Conservation (phyloP, 2,888 invertebrate species). For the Caprella mutica region DNA sequence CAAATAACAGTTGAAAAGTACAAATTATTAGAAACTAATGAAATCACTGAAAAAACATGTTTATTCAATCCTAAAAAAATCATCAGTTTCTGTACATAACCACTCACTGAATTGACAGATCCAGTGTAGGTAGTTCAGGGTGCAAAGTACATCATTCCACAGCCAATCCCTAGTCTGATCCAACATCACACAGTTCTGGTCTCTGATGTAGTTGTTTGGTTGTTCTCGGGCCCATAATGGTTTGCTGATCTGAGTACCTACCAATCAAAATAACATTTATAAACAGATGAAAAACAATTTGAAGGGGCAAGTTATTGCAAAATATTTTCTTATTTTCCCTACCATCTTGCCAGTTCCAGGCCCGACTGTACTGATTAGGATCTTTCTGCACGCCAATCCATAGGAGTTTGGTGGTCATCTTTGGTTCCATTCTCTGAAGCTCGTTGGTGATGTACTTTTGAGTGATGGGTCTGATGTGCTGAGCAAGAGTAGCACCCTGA, state of each 20-base stretch:
- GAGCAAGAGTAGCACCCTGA: conserved; percentile 23
- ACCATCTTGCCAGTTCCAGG: conserved; percentile 33
- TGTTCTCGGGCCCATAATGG: conserved; percentile 83
- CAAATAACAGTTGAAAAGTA: no score
- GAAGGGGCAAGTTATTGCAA: no score
- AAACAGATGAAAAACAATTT: not conserved
- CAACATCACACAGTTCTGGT: conserved; percentile 86
- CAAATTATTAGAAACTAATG: no score
- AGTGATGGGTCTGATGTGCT: conserved; percentile 17
- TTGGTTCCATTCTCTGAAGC: conserved; percentile 12
- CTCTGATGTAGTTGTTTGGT: conserved; percentile 89
- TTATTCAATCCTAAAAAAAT: no score
- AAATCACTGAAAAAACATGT: no score
- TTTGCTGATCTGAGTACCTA: conserved; percentile 11
- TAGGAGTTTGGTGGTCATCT: conserved; percentile 23
- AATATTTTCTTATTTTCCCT: not conserved
- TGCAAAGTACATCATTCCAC: conserved; percentile 91
- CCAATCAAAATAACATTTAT: not conserved
- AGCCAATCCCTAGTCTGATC: conserved; percentile 82
- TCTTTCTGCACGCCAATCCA: conserved; percentile 33
- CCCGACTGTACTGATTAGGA: conserved; percentile 13
- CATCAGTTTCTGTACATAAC: not conserved
- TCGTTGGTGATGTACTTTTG: conserved; percentile 24
- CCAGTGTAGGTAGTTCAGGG: conserved; percentile 83
- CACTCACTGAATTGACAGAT: conserved; percentile 77